Evolutionary conservation across 2,888 invertebrate genomes (phyloP).

Genomic region (Globia sparganii): DNA sequence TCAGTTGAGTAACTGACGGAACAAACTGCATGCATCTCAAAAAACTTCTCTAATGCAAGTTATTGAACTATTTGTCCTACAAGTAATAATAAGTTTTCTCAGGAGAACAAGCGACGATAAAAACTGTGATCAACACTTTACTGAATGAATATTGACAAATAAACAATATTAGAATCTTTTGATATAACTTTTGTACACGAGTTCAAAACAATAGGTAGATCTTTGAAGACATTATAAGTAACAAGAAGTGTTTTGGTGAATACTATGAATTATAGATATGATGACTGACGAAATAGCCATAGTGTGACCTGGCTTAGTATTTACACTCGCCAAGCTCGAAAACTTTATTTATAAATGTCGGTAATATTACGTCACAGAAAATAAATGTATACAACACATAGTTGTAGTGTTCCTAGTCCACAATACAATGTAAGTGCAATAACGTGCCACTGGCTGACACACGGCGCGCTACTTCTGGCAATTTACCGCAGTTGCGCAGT

Average conservation of each 20-base stretch:
- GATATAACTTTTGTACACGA: neutral
- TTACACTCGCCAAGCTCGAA: no score
- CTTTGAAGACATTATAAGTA: neutral
- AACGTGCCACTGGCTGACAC: slow-evolving; percentile 33
- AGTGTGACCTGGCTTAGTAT: neutral
- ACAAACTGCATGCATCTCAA: no score
- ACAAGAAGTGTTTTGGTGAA: no score
- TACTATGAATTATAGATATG: no score
- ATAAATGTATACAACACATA: no score
- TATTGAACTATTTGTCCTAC: neutral
- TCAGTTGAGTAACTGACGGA: no score
- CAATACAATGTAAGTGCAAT: slow-evolving; percentile 32
- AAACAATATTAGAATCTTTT: neutral
- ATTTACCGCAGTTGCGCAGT: slow-evolving; percentile 33
- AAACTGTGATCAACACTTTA: neutral
- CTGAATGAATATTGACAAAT: neutral
- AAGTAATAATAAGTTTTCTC: neutral
- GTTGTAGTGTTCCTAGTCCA: neutral
- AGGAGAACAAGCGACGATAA: neutral
- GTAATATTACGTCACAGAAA: neutral
- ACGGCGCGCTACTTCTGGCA: slow-evolving; percentile 29
- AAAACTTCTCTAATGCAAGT: no score
- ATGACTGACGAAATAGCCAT: neutral
- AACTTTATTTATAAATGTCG: neutral
- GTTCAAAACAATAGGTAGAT: neutral